Conservation (phyloP, 1,140 invertebrate genomes). For the Ceratina calcarata region DNA sequence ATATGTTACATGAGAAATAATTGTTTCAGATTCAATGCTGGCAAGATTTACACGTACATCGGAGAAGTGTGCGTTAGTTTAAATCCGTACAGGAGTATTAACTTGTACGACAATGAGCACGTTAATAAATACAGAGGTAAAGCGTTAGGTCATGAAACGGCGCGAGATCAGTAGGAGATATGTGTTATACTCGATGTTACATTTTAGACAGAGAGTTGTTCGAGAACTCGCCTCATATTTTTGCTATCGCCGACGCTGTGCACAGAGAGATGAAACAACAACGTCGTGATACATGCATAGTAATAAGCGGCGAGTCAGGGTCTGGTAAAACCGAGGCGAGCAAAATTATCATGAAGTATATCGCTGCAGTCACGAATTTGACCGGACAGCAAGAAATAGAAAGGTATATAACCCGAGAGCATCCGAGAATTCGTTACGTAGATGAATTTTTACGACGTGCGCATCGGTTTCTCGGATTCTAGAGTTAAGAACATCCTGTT, state of each 20-base stretch:
- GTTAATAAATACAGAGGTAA: slow-evolving; percentile 93
- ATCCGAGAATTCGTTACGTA: not conserved
- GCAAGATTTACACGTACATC: slow-evolving; percentile 96
- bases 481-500: slow-evolving; percentile 98
- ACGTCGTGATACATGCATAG: slow-evolving; percentile 95
- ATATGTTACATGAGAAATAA: too few species aligned
- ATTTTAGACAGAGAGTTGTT: slow-evolving; percentile 91
- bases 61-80: slow-evolving; percentile 96
- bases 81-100: slow-evolving; percentile 93
- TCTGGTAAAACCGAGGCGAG: slow-evolving; percentile 98
- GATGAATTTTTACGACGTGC: not conserved
- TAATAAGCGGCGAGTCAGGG: slow-evolving; percentile 97
- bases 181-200: slow-evolving; percentile 9
- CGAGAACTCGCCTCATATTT: slow-evolving; percentile 96
- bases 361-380: slow-evolving; percentile 97
- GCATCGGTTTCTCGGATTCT: slow-evolving; percentile 68
- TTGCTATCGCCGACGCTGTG: slow-evolving; percentile 96
- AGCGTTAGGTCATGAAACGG: not conserved
- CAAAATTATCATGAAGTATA: slow-evolving; percentile 99
- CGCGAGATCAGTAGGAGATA: not conserved
- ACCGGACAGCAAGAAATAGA: slow-evolving; percentile 96
- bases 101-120: slow-evolving; percentile 90
- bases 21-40: slow-evolving; percentile 89
- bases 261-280: slow-evolving; percentile 94
- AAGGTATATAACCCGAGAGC: slow-evolving; percentile 81